Base-by-base conservation (phyloP, 2,113 vertebrate species). In the Gymnogyps californianus region DNA sequence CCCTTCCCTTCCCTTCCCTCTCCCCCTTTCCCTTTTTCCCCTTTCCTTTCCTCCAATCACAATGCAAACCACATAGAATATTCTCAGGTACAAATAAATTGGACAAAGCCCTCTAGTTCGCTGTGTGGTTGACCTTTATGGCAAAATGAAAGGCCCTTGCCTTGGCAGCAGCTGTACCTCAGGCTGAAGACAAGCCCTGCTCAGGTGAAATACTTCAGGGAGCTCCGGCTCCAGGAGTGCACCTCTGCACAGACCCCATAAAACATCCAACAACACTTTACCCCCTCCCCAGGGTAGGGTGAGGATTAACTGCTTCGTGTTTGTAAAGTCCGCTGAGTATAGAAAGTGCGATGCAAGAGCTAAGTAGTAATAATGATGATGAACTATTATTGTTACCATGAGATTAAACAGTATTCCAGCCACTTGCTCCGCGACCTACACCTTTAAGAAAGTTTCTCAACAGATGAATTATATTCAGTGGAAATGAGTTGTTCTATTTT, bases 401-500 rank as follows among this genome's bases (percentile, higher is more conserved):
- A 92, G 47, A 57, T 80, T 78, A 62, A 94, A 83, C 65, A 55
- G 84, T 55, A 79, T 76, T 76, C 61, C 78, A 93, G 46, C 44
- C 82, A 25, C 80, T 71, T 87, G 54, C 66, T 82, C 54, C 0
- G 0, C 10, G 5, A 94, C 71, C 78, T 97, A 25, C 1, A 8
- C 81, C 96, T 96, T 97, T 96, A 96, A 97, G 92, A 92, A 96
- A 91, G 55, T 92, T 97, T 95, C 92, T 85, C 84, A 90, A 88
- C 83, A 87, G 89, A 92, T 96, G 83, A 97, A 86, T 97, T 96
- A 92, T 90, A 91, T 95, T 66, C 83, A 57, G 85, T 95, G 95
- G 95, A 94, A 96, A 96, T 93, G 80, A 94, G 83, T 93, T 67
- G 95, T 66, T 92, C 90, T 96, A 95, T 96, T 97, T 97, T 97